phyloP scores from a whole-genome alignment of 2,113 vertebrate genomes.

The Pyxicephalus adspersus region DNA sequence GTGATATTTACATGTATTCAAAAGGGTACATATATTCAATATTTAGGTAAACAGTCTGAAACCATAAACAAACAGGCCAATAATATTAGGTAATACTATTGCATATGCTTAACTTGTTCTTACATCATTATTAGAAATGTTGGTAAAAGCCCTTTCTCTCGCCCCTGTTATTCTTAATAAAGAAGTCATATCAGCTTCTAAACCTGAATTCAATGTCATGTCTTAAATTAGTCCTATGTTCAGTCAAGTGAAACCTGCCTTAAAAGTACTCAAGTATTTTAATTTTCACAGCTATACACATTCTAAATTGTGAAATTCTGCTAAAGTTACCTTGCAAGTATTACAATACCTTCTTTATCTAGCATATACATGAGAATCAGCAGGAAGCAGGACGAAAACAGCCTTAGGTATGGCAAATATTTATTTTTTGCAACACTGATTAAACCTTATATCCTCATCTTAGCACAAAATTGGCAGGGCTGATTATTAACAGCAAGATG shows the following conservation, averaged over 20 bases:
- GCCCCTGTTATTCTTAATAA: too few relatives aligned
- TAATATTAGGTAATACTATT: too few relatives aligned
- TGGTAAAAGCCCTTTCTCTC: too few relatives aligned
- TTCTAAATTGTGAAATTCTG: not conserved
- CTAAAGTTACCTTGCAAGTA: not conserved
- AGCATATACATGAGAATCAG: conserved; percentile 18
- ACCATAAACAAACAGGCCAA: too few relatives aligned
- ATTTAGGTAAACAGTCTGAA: too few relatives aligned
- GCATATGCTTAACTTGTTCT: too few relatives aligned
- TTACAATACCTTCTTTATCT: conserved; percentile 13
- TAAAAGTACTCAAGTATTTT: not conserved
- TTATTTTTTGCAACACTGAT: conserved; percentile 55
- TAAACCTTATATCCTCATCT: conserved; percentile 38
- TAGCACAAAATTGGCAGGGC: conserved; percentile 35
- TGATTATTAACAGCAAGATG: conserved; percentile 34
- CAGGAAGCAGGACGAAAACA: conserved; percentile 49
- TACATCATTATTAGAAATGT: too few relatives aligned
- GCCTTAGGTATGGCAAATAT: conserved; percentile 50
- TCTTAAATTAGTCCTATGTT: not conserved
- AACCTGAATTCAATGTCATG: not conserved
- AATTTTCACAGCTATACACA: not conserved
- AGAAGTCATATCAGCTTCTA: not conserved
- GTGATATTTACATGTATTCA: too few relatives aligned
- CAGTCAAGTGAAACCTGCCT: not conserved
- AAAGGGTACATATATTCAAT: too few relatives aligned